A percentile compares a stretch with the other conserved stretches of the same genome.
Conservation (phyloP, 2,113 vertebrate genomes). For the Chamaea fasciata region DNA sequence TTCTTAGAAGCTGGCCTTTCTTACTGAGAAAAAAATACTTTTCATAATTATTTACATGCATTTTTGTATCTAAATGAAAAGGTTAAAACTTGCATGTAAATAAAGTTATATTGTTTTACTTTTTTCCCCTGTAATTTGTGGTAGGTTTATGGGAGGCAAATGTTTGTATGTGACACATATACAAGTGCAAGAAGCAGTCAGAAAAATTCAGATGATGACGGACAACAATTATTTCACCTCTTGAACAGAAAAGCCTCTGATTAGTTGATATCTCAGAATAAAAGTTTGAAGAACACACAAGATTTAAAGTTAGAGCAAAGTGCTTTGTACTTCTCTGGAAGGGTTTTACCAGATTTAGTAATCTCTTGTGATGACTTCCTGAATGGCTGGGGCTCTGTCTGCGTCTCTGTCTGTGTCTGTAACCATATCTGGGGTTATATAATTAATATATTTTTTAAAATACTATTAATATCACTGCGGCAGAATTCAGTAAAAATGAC, state of each 20-base stretch:
- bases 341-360: not conserved
- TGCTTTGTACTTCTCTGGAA: not conserved
- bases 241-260: not conserved
- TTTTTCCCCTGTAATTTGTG: not conserved
- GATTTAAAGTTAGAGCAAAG: not conserved
- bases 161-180: not conserved
- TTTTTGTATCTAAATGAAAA: not conserved
- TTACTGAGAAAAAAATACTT: not conserved
- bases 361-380: not conserved
- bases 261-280: not conserved
- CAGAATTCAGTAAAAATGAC: not conserved
- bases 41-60: not conserved
- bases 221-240: not conserved
- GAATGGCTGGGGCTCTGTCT: not conserved
- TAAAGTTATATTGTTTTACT: not conserved
- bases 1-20: not conserved
- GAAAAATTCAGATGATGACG: not conserved
- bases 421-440: not conserved
- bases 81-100: not conserved
- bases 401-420: not conserved
- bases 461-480: not conserved
- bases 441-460: not conserved
- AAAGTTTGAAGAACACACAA: not conserved
- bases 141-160: not conserved
- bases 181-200: not conserved